phyloP scores from a whole-genome alignment of 2,888 invertebrate genomes.

The Strigamia crassipes region DNA sequence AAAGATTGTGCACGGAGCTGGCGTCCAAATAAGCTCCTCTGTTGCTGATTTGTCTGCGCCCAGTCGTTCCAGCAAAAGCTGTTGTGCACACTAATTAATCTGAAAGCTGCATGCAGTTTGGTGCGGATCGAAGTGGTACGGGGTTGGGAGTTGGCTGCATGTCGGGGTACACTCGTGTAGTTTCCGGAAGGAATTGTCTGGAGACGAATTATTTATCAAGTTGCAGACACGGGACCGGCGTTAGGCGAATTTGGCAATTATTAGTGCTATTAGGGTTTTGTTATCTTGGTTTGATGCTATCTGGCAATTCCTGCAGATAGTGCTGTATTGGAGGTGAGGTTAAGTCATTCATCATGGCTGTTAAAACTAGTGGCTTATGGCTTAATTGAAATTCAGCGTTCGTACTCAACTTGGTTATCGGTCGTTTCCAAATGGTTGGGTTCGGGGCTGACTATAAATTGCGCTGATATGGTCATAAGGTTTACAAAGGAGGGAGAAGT shows the following conservation, averaged over 20 bases:
- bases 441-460: background rate
- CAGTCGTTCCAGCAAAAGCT: conserved; percentile 14
- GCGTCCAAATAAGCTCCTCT: conserved; percentile 12
- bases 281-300: conserved; percentile 7
- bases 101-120: conserved; percentile 18
- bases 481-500: background rate
- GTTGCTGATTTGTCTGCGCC: background rate
- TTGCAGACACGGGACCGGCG: background rate
- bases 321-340: background rate
- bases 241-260: background rate
- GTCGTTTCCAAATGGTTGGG: background rate
- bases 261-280: background rate
- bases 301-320: background rate
- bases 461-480: background rate
- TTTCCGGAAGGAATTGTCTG: background rate
- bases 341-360: background rate
- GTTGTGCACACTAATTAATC: conserved; percentile 30
- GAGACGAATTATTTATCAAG: background rate
- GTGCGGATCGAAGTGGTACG: background rate
- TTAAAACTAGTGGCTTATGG: background rate
- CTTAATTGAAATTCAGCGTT: conserved; percentile 1
- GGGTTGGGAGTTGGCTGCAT: background rate
- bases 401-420: background rate
- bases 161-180: background rate
- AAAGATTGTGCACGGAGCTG: conserved; percentile 28